These are phyloP conservation scores for Sepioteuthis lessoniana DNA, from an alignment of 2,888 invertebrate species.

Conservation along the genomic window DNA sequence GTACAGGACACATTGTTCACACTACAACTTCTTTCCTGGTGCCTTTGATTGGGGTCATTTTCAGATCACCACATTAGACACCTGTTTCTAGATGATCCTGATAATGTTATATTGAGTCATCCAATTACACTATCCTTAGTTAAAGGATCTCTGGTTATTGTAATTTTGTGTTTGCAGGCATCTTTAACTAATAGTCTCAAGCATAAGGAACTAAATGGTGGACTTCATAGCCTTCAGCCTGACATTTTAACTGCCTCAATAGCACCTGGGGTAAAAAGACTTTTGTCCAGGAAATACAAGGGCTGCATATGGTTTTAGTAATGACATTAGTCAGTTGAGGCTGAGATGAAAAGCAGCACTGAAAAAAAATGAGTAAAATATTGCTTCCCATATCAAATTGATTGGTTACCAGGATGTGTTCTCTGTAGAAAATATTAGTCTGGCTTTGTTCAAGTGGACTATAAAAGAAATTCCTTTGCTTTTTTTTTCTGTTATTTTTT, in stretches of 20 bases:
- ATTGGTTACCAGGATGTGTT: neutral
- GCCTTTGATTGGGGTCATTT: too few species aligned
- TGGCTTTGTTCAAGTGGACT: neutral
- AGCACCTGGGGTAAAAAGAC: neutral
- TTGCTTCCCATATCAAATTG: conserved; percentile 20
- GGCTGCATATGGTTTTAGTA: neutral
- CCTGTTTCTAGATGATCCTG: too few species aligned
- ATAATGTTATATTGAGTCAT: too few species aligned
- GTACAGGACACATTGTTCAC: too few species aligned
- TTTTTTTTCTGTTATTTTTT: neutral
- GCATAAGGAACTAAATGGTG: too few species aligned
- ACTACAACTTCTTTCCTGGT: too few species aligned
- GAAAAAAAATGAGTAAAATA: neutral
- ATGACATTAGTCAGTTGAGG: conserved; percentile 2
- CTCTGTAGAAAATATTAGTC: neutral
- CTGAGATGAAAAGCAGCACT: neutral
- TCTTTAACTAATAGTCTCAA: too few species aligned
- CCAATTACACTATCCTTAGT: too few species aligned
- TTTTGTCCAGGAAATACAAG: neutral
- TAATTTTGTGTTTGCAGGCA: too few species aligned
- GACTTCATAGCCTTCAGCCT: too few species aligned
- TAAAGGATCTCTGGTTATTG: too few species aligned
- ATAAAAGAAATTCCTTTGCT: neutral
- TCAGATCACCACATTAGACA: too few species aligned
- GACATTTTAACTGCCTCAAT: neutral